phyloP scores from a whole-genome alignment of 1,140 invertebrate species.

The Aleiodes sp. region DNA sequence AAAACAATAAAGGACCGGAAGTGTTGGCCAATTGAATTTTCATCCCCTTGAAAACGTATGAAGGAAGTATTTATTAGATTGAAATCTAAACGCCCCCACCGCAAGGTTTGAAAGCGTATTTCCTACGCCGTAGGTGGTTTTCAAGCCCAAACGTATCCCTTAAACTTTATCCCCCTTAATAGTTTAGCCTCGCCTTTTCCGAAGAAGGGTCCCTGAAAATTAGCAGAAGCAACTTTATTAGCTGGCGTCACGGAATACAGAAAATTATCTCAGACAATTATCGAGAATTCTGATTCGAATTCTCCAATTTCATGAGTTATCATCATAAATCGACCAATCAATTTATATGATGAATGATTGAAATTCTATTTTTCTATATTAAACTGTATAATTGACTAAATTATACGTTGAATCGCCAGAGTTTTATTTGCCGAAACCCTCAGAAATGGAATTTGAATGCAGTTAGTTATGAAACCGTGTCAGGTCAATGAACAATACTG shows the following conservation, averaged over 20 bases:
- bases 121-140: constrained; percentile 55
- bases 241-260: constrained; percentile 47
- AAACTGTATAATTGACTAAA: too few relatives aligned
- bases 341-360: neutral
- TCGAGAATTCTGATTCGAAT: neutral
- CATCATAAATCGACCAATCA: constrained; percentile 7
- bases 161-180: constrained; percentile 1
- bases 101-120: constrained; percentile 52
- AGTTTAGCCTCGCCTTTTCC: neutral
- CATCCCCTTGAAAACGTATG: constrained; percentile 36
- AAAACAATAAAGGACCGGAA: constrained; percentile 37
- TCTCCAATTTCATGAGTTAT: constrained; percentile 24
- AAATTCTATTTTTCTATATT: too few relatives aligned
- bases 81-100: constrained; percentile 52
- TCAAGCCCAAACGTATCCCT: constrained; percentile 17
- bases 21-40: constrained; percentile 48
- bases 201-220: constrained; percentile 45
- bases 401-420: too few relatives aligned
- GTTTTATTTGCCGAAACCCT: too few relatives aligned
- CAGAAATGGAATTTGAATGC: too few relatives aligned
- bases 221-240: constrained; percentile 55
- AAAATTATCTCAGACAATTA: neutral
- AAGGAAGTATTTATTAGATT: constrained; percentile 59
- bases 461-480: neutral
- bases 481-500: neutral